Conservation (phyloP, 1,140 invertebrate species). For the Pogonus chalceus region DNA sequence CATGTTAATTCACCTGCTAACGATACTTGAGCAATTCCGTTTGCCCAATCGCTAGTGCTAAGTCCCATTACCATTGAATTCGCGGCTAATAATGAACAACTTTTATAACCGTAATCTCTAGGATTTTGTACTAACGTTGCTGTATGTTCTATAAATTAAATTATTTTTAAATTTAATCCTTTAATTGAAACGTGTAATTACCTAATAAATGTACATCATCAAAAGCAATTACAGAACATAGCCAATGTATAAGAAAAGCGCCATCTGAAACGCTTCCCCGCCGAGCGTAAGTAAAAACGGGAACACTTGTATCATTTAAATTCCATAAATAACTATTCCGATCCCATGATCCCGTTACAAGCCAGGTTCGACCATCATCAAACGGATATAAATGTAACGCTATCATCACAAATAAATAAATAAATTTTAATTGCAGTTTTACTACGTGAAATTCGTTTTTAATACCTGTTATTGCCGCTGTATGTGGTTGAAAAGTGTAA, state of each 20-base stretch:
- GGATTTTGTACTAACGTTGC: neutral
- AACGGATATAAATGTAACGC: neutral
- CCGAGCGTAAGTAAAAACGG: neutral
- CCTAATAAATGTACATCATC: neutral
- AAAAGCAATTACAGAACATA: neutral
- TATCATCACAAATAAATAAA: neutral
- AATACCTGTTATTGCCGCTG: conserved; percentile 32
- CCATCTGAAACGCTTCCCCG: neutral
- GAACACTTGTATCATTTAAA: neutral
- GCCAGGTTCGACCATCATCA: neutral
- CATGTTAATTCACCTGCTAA: neutral
- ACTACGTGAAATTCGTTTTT: no score
- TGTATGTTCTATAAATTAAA: neutral
- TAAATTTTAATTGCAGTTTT: neutral
- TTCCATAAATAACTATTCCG: neutral
- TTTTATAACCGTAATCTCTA: neutral
- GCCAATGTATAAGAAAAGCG: neutral
- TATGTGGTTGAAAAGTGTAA: conserved; percentile 26
- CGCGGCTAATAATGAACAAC: neutral
- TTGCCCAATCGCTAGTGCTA: neutral
- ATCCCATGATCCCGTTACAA: neutral
- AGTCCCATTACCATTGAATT: neutral
- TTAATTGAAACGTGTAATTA: no score
- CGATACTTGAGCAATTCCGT: neutral
- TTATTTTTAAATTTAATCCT: no score